A percentile compares a stretch with the other conserved stretches of the same genome.
phyloP scores from a whole-genome alignment of 1,140 invertebrate genomes.

The Ylistrum balloti region DNA sequence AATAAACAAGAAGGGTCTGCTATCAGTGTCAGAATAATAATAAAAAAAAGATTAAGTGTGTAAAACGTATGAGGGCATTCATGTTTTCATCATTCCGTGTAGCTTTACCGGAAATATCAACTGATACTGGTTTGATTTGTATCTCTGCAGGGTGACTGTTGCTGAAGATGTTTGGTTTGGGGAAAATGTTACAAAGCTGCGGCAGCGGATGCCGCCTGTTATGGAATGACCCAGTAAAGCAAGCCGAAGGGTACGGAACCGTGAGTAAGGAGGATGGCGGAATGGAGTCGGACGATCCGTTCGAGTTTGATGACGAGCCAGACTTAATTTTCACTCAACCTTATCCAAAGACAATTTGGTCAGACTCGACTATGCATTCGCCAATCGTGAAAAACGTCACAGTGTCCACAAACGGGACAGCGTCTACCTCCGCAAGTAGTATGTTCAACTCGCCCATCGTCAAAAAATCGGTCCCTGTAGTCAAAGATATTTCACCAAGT shows the following conservation, averaged over 20 bases:
- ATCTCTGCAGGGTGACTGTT: slow-evolving; percentile 56
- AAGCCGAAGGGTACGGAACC: slow-evolving; percentile 49
- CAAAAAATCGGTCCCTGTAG: background rate
- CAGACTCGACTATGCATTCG: slow-evolving; percentile 45
- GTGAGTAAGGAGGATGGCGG: slow-evolving; percentile 56
- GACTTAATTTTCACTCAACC: slow-evolving; percentile 48
- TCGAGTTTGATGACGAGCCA: slow-evolving; percentile 44
- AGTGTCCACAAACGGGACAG: background rate
- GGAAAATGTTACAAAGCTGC: slow-evolving; percentile 54
- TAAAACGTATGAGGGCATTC: background rate
- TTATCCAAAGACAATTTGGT: slow-evolving; percentile 53
- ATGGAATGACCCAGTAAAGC: slow-evolving; percentile 57
- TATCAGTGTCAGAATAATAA: slow-evolving; percentile 11
- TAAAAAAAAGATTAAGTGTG: background rate
- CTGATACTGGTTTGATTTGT: slow-evolving; percentile 16
- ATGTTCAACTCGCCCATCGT: slow-evolving; percentile 42
- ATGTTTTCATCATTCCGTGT: background rate
- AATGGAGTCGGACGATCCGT: slow-evolving; percentile 16
- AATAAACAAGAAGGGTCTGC: background rate
- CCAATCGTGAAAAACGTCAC: slow-evolving; percentile 57
- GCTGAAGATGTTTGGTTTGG: slow-evolving; percentile 56
- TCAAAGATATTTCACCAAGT: background rate
- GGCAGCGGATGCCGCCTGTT: slow-evolving; percentile 56
- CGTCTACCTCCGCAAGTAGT: background rate
- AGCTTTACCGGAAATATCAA: background rate